A percentile compares a stretch with the other conserved stretches of the same genome.
Evolutionary conservation across 2,113 vertebrate genomes (phyloP).

Genomic region (Cinclus cinclus): DNA sequence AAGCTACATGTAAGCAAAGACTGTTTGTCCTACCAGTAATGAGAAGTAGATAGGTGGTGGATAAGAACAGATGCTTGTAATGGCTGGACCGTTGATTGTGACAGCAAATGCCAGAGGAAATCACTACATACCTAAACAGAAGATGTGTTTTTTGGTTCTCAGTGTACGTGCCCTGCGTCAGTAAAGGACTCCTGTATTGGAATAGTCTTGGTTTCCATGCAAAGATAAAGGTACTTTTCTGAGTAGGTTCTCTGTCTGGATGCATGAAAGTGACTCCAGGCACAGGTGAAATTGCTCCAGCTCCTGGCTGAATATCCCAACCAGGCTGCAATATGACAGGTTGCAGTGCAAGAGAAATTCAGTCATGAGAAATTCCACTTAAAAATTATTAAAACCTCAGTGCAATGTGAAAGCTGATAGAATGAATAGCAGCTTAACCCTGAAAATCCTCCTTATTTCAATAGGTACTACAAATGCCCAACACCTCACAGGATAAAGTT

Average conservation of each 20-base stretch:
- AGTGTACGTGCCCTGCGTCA: background rate
- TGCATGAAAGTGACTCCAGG: background rate
- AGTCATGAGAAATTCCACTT: background rate
- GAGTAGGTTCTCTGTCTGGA: background rate
- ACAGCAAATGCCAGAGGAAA: conserved; percentile 12
- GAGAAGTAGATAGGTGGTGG: background rate
- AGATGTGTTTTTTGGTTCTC: background rate
- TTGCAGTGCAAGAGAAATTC: background rate
- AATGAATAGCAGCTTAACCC: background rate
- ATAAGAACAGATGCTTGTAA: background rate
- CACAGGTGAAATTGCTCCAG: background rate
- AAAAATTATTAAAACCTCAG: conserved; percentile 13
- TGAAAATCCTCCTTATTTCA: conserved; percentile 23
- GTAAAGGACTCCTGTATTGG: background rate
- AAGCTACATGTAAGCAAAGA: background rate
- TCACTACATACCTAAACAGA: background rate
- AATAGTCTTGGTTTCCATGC: background rate
- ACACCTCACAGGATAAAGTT: background rate
- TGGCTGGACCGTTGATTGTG: background rate
- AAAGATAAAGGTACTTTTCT: background rate
- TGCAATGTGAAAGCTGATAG: background rate
- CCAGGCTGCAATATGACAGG: background rate
- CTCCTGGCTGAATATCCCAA: background rate
- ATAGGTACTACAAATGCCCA: background rate
- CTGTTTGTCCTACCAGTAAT: background rate